A percentile compares a stretch with the other conserved stretches of the same genome.
Evolutionary conservation across 2,113 vertebrate species (phyloP).

Genomic region (Oncorhynchus clarkii): DNA sequence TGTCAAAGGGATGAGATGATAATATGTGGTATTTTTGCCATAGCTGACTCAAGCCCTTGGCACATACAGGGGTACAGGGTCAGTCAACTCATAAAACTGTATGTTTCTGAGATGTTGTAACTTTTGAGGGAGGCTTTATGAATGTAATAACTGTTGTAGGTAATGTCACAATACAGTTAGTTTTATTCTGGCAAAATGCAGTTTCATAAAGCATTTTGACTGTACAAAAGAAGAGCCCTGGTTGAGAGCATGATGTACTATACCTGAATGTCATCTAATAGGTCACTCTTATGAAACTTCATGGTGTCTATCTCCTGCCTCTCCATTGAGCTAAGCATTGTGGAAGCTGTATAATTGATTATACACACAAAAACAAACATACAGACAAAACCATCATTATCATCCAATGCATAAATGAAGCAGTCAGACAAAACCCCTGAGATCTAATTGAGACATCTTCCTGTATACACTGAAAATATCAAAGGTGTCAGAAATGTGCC

Average conservation of each 20-base stretch:
- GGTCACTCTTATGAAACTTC: constrained; percentile 67
- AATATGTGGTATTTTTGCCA: background rate
- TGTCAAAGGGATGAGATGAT: background rate
- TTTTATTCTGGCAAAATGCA: background rate
- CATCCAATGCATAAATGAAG: background rate
- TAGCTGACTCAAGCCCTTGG: background rate
- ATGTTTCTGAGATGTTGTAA: background rate
- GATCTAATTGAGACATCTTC: background rate
- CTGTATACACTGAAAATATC: background rate
- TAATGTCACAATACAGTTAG: no score
- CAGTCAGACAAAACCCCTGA: background rate
- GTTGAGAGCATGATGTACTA: background rate
- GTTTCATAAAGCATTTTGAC: background rate
- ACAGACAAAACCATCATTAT: background rate
- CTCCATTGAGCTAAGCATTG: constrained; percentile 58
- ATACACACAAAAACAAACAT: no score
- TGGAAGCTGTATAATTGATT: constrained; percentile 59
- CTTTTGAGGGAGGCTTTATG: background rate
- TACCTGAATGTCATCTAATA: constrained; percentile 85
- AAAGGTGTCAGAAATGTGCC: background rate
- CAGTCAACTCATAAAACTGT: background rate
- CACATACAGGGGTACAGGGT: background rate
- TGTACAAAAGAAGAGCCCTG: background rate
- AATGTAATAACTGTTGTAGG: constrained; percentile 1
- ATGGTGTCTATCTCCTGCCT: constrained; percentile 61